Conservation (phyloP, 1,140 invertebrate genomes). For the Hirudo medicinalis region DNA sequence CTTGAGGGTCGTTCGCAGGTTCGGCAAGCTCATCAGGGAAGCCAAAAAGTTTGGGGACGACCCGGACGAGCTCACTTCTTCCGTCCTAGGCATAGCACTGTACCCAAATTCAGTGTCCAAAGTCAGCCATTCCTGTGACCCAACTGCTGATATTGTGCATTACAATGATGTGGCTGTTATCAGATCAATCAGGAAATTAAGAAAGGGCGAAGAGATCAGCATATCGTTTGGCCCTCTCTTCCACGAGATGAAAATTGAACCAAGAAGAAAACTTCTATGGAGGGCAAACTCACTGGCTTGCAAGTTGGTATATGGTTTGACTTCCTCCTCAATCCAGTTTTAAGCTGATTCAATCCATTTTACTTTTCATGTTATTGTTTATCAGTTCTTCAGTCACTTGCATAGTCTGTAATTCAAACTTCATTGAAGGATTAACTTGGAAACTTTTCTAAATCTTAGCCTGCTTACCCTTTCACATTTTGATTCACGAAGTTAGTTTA, state of each 20-base stretch:
- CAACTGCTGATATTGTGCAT: slow-evolving; percentile 70
- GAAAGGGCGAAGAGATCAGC: slow-evolving; percentile 57
- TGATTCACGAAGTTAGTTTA: not conserved
- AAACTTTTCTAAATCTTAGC: too few species aligned
- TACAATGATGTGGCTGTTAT: slow-evolving; percentile 62
- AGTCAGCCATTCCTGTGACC: slow-evolving; percentile 85
- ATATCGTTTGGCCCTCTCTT: slow-evolving; percentile 86
- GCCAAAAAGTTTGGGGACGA: not conserved
- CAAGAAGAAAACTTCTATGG: slow-evolving; percentile 52
- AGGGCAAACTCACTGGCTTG: slow-evolving; percentile 77
- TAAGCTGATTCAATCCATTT: too few species aligned
- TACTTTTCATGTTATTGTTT: too few species aligned
- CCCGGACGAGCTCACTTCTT: slow-evolving; percentile 32
- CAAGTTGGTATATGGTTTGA: slow-evolving; percentile 15
- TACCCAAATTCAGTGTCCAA: slow-evolving; percentile 66
- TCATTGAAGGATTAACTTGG: too few species aligned
- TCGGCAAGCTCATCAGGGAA: slow-evolving; percentile 64
- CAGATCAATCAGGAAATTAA: slow-evolving; percentile 49
- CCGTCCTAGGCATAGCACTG: slow-evolving; percentile 61
- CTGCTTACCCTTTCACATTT: too few species aligned
- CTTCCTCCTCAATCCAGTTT: too few species aligned
- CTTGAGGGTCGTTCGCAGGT: slow-evolving; percentile 75
- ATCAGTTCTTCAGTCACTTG: too few species aligned
- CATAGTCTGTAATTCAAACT: too few species aligned
- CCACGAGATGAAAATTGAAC: slow-evolving; percentile 49